Conservation (phyloP, 2,797 vertebrate genomes). For the Clarias platycephalus region DNA sequence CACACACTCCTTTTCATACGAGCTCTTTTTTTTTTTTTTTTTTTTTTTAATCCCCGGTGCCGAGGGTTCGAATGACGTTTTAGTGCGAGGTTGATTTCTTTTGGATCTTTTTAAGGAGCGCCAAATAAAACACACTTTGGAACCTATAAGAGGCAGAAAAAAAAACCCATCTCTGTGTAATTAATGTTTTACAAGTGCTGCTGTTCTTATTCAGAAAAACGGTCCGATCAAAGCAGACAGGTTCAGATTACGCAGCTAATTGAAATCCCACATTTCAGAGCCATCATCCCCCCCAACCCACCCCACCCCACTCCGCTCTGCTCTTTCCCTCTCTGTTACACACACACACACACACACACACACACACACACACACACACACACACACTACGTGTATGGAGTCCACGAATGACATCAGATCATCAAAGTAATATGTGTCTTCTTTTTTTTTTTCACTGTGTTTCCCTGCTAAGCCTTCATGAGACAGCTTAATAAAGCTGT, state of each 20-base stretch:
- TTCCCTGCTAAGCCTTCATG: constrained; percentile 76
- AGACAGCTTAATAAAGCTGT: constrained; percentile 80
- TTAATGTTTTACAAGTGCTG: constrained; percentile 82
- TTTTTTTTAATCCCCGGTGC: constrained; percentile 28
- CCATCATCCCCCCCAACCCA: constrained; percentile 59
- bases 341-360: constrained; percentile 51
- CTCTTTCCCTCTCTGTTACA: constrained; percentile 53
- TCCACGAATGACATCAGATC: constrained; percentile 77
- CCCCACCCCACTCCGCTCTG: background rate
- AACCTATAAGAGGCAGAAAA: constrained; percentile 47
- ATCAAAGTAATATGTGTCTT: constrained; percentile 75
- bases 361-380: constrained; percentile 48
- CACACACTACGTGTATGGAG: constrained; percentile 64
- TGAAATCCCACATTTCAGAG: constrained; percentile 79
- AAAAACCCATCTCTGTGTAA: constrained; percentile 69
- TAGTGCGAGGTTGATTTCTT: constrained; percentile 67
- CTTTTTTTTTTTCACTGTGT: constrained; percentile 71
- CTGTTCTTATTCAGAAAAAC: constrained; percentile 72
- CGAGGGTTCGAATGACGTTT: constrained; percentile 67
- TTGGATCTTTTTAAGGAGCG: constrained; percentile 60
- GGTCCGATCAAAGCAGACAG: constrained; percentile 76
- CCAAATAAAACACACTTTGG: constrained; percentile 74
- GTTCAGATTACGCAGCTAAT: constrained; percentile 80
- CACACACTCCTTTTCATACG: constrained; percentile 51
- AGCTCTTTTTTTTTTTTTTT: constrained; percentile 42